Base-by-base conservation (phyloP, 2,113 vertebrate species). In the Solenodon paradoxus region DNA sequence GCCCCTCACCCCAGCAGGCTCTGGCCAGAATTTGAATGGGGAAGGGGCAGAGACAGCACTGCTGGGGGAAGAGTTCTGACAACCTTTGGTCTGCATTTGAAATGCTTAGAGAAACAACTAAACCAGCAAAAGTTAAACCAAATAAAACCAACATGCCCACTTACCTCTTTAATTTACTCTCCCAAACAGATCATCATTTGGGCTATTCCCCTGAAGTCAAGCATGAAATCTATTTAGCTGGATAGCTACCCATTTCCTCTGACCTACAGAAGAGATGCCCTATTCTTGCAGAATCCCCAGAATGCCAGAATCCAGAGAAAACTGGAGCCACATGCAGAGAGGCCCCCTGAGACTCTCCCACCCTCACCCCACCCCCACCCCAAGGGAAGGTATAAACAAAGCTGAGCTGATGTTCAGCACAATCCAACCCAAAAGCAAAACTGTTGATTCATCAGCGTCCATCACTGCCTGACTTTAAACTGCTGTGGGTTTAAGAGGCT, bases 211-310 rank as follows among this genome's bases (percentile, higher is more conserved):
- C 81, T 97, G 92, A 88, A 98, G 95, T 53, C 90, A 98, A 98
- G 96, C 97, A 95, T 98, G 96, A 98, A 98, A 98, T 98, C 90
- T 45, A 22, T 97, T 98, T 96, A 98, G 97, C 97, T 92, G 93
- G 96, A 96, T 93, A 24, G 32, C 94, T 98, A 97, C 94, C 94
- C 80, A 85, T 98, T 98, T 97, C 93, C 93, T 90, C 78, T 87
- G 92, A 84, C 81, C 87, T 97, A 92, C 95, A 95, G 87, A 98
- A 96, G 88, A 97, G 88, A 92, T 97, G 97, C 92, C 97, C 97
- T 96, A 26, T 97, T 96, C 82, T 92, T 88, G 85, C 42, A 94
- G 68, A 92, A 88, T 74, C 94, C 42, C 7, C 0, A 74, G 96
- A 96, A 96, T 88, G 88, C 72, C 26, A 90, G 77, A 96, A 91